Base-by-base conservation (phyloP, 2,113 vertebrate genomes). In the Poeciliopsis prolifica region DNA sequence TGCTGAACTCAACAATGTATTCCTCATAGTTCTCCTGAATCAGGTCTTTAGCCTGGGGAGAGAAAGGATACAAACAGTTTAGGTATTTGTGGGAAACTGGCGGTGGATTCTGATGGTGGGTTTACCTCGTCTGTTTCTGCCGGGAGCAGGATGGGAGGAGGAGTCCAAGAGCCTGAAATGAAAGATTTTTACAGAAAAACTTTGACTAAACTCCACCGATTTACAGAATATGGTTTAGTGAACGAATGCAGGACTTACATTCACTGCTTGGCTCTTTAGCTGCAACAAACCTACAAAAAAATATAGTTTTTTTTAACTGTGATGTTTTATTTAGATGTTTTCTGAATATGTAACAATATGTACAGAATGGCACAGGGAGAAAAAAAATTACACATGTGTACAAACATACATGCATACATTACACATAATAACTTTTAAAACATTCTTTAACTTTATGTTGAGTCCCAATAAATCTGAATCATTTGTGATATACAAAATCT, bases 1-100 rank as follows among this genome's bases (percentile, higher is more conserved):
- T 88, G 13, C 95, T 97, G 89, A 99, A 95, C 78, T 96, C 94
- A 5, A 98, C 95, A 62, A 95, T 94, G 72, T 96, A 95, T 74
- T 97, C 95, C 82, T 89, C 79, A 0, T 88, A 86, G 61, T 88
- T 82, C 66, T 96, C 92, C 0, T 95, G 89, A 24, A 95, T 91
- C 44, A 89, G 61, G 48, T 91, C 70, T 69, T 87, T 87, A 2
- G 54, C 71, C 89, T 92, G 70, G 13, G 17, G 75, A 51, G 80
- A 1, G 77, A 42, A 68, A 75, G 17, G 12, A 1, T n/a, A 37
- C 19, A 28, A 13, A 60, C n/a, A 8, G 24, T 24, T 24, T 54
- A 48, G 44, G 44, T 58, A 58, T 58, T 58, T 24, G 7, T 24
- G 24, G 22, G 5, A 8, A 17, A 54, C 19, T 6, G 17, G 2